Conservation (phyloP, 2,888 invertebrate genomes). For the Aleiodes alternator region DNA sequence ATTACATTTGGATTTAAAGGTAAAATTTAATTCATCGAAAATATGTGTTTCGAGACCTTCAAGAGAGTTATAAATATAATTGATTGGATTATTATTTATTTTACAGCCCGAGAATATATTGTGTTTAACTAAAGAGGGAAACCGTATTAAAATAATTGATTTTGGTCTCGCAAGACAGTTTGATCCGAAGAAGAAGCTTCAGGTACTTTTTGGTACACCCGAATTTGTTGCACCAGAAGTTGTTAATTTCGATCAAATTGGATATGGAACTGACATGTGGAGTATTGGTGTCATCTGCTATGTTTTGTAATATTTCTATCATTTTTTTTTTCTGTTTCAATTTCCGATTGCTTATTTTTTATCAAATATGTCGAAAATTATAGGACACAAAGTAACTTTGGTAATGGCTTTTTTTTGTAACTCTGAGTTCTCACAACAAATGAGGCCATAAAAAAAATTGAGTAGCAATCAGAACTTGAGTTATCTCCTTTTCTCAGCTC, state of each 20-base stretch:
- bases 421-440: no score
- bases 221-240: slow-evolving; percentile 99
- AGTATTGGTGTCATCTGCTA: slow-evolving; percentile 98
- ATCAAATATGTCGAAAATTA: no score
- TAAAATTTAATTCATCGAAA: slow-evolving; percentile 69
- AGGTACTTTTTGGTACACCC: slow-evolving; percentile 97
- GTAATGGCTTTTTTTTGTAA: no score
- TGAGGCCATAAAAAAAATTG: no score
- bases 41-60: background rate
- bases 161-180: slow-evolving; percentile 96
- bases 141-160: slow-evolving; percentile 98
- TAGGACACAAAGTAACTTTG: no score
- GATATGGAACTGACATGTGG: slow-evolving; percentile 99
- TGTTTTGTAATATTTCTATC: slow-evolving; percentile 86
- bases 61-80: background rate
- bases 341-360: no score
- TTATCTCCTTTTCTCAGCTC: no score
- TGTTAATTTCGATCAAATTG: slow-evolving; percentile 98
- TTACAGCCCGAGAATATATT: slow-evolving; percentile 97
- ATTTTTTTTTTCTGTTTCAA: background rate
- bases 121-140: slow-evolving; percentile 96
- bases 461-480: no score
- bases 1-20: slow-evolving; percentile 98
- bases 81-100: slow-evolving; percentile 25
- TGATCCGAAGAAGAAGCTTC: slow-evolving; percentile 93